phyloP scores from a whole-genome alignment of 2,113 vertebrate species.

The Gymnobelideus leadbeateri region DNA sequence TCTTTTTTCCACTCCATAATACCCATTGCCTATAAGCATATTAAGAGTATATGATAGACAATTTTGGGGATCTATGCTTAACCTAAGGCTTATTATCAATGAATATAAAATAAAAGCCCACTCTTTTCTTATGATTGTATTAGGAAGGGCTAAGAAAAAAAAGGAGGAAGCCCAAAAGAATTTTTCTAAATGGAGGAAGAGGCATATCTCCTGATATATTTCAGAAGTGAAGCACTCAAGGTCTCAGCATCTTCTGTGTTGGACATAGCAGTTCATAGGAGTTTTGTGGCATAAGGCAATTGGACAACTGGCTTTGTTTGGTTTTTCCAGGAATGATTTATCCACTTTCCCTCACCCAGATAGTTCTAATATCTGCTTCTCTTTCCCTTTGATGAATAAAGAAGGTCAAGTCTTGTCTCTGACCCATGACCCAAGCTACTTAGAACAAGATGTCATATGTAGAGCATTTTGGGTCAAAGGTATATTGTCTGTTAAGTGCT shows the following conservation, averaged over 20 bases:
- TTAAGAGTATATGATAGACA: neutral
- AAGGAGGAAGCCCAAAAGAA: neutral
- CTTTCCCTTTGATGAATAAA: neutral
- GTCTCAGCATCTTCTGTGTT: neutral
- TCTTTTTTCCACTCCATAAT: neutral
- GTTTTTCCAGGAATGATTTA: neutral
- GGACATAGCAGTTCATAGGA: neutral
- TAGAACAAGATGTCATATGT: neutral
- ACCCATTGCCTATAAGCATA: neutral
- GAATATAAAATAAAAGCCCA: neutral
- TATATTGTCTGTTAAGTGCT: neutral
- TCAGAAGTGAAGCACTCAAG: neutral
- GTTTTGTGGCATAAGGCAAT: neutral
- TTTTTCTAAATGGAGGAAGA: neutral
- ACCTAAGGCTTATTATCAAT: constrained; percentile 9
- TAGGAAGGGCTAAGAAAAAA: neutral
- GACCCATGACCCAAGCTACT: neutral
- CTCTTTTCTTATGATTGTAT: neutral
- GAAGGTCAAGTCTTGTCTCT: neutral
- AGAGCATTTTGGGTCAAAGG: neutral
- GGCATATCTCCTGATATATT: neutral
- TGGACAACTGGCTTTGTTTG: neutral
- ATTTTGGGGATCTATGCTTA: neutral
- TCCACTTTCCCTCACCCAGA: neutral
- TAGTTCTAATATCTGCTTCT: neutral